Conservation (phyloP, 2,888 invertebrate genomes). For the Pollenia griseotomentosa region DNA sequence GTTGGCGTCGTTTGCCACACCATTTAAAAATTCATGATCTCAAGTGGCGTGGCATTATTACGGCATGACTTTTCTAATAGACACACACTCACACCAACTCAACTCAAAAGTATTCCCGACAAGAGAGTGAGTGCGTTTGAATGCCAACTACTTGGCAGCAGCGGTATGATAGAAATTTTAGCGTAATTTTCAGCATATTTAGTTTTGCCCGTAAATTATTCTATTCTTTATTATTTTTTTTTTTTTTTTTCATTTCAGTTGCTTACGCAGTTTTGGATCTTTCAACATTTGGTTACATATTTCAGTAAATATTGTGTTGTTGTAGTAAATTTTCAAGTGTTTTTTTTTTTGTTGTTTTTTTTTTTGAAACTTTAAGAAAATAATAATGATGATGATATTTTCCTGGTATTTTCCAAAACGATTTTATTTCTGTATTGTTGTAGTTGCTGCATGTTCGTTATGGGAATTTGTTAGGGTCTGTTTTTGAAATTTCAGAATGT, state of each 20-base stretch:
- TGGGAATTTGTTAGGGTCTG: constrained; percentile 1
- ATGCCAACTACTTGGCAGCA: constrained; percentile 58
- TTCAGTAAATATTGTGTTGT: constrained; percentile 18
- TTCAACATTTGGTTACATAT: constrained; percentile 66
- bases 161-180: constrained; percentile 18
- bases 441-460: background rate
- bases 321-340: constrained; percentile 62
- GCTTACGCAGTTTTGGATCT: constrained; percentile 40
- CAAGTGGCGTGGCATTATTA: constrained; percentile 76
- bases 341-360: constrained; percentile 52
- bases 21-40: constrained; percentile 80
- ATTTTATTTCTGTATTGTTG: constrained; percentile 13
- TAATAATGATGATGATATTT: constrained; percentile 18
- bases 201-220: constrained; percentile 66
- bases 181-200: constrained; percentile 72
- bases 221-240: background rate
- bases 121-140: background rate
- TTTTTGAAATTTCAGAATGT: constrained; percentile 16
- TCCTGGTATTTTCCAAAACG: constrained; percentile 52
- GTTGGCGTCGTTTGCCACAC: constrained; percentile 69
- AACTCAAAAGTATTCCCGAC: constrained; percentile 14
- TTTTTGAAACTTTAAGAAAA: background rate
- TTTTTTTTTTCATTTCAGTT: constrained; percentile 20
- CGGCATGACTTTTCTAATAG: constrained; percentile 28
- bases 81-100: too few relatives aligned